phyloP scores from a whole-genome alignment of 2,888 invertebrate species.

The Philereme vetulata region DNA sequence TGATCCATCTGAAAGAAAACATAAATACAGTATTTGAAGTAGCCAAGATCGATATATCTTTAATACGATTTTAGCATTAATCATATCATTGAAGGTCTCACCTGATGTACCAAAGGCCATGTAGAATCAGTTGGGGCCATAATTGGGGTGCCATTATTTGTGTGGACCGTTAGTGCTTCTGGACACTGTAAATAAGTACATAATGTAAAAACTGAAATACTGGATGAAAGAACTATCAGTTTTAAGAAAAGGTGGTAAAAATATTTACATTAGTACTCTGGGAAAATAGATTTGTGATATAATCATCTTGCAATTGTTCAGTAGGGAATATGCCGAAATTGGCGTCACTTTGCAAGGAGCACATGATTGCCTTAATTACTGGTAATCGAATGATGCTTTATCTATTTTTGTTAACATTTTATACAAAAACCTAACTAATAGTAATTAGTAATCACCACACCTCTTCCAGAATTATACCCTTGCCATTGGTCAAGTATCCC shows the following conservation, averaged over 20 bases:
- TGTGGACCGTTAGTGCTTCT: neutral
- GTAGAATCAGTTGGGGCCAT: slow-evolving; percentile 6
- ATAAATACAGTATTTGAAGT: neutral
- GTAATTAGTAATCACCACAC: slow-evolving; percentile 45
- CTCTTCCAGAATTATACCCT: slow-evolving; percentile 37
- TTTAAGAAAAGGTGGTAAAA: neutral
- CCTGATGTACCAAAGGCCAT: slow-evolving; percentile 15
- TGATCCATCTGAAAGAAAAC: slow-evolving; percentile 24
- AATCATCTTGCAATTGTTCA: slow-evolving; percentile 26
- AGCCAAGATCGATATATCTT: neutral
- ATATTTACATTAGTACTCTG: slow-evolving; percentile 20
- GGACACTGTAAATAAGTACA: slow-evolving; percentile 15
- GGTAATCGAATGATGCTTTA: slow-evolving; percentile 44
- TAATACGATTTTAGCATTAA: neutral
- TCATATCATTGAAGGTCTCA: neutral
- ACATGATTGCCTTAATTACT: slow-evolving; percentile 44
- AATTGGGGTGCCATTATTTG: slow-evolving; percentile 14
- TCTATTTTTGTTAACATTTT: slow-evolving; percentile 34
- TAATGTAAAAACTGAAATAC: neutral
- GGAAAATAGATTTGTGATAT: slow-evolving; percentile 22
- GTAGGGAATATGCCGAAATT: slow-evolving; percentile 18
- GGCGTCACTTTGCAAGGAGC: slow-evolving; percentile 38
- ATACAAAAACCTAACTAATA: slow-evolving; percentile 33
- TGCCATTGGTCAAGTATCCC: slow-evolving; percentile 29
- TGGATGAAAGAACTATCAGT: neutral